Evolutionary conservation across 2,888 invertebrate species (phyloP), one percentile per base, ranked within the genome.

Genomic region (Fabriciana adippe): DNA sequence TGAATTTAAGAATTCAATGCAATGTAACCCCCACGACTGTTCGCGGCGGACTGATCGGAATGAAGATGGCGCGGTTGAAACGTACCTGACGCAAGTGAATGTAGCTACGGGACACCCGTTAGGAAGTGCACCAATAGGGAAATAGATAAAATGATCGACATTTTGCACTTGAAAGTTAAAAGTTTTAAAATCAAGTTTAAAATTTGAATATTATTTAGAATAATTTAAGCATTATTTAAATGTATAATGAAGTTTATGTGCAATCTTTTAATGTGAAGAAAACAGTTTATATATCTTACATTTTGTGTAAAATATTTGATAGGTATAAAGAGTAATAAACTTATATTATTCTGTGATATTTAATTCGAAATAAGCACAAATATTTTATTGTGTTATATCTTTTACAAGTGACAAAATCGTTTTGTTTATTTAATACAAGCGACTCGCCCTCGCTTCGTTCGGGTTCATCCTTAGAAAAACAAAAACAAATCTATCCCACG

Each of bases 41-140:
- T 88, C 89, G 90, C 90, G 91, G 85, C 83, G 86, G 86, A 92
- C 92, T 92, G 89, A 86, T 74, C 76, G 83, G 75, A 77, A 80
- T 85, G 90, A 91, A 89, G 86, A 82, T 87, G 81, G 89, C 85
- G 89, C 81, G 73, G 69, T 79, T 80, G 84, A 78, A 80, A 86
- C 75, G 79, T 18, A 76, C 78, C 75, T 73, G 84, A 85, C 77
- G 81, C 83, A 84, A 83, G 82, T 88, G 90, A 91, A 90, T 69
- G 75, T 79, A 89, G 90, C 81, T 60, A 72, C 87, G 75, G 68
- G 71, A 77, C 77, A 72, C 76, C 85, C 84, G 84, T 85, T 86
- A 83, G 71, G 65, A 67, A 73, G 64, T 75, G 72, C 66, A 72
- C 90, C 89, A 90, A 89, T 89, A 68, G 75, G 72, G 72, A 47